Evolutionary conservation across 2,113 vertebrate species (phyloP).

Genomic region (Erythrolamprus reginae): DNA sequence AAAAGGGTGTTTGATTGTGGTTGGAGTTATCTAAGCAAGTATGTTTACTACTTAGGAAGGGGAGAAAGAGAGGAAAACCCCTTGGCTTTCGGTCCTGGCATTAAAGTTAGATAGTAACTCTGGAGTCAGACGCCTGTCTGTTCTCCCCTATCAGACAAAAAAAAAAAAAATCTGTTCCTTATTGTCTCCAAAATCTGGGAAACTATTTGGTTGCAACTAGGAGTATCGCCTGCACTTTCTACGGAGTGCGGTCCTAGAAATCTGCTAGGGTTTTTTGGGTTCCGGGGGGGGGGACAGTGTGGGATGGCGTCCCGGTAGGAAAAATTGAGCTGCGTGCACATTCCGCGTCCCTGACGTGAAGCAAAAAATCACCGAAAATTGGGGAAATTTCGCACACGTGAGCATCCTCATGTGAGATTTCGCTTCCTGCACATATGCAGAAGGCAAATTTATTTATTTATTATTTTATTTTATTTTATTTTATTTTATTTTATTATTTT

Average conservation of each 20-base stretch:
- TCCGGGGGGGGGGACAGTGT: too few species aligned
- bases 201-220: not conserved
- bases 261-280: too few species aligned
- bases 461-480: too few species aligned
- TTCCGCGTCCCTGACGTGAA: too few species aligned
- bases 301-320: too few species aligned
- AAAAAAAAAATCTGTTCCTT: not conserved
- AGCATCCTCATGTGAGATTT: too few species aligned
- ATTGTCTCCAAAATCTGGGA: not conserved
- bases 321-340: too few species aligned
- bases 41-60: not conserved
- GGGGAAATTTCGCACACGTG: too few species aligned
- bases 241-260: not conserved
- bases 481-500: too few species aligned
- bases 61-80: not conserved
- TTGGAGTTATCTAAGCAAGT: not conserved
- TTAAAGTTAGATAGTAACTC: not conserved
- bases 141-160: not conserved
- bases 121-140: not conserved
- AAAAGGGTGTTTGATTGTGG: not conserved
- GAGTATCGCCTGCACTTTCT: not conserved
- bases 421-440: too few species aligned
- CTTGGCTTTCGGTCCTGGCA: not conserved
- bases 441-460: too few species aligned
- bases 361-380: too few species aligned